Base-by-base conservation (phyloP, 2,888 invertebrate genomes). In the Lycia hirtaria region DNA sequence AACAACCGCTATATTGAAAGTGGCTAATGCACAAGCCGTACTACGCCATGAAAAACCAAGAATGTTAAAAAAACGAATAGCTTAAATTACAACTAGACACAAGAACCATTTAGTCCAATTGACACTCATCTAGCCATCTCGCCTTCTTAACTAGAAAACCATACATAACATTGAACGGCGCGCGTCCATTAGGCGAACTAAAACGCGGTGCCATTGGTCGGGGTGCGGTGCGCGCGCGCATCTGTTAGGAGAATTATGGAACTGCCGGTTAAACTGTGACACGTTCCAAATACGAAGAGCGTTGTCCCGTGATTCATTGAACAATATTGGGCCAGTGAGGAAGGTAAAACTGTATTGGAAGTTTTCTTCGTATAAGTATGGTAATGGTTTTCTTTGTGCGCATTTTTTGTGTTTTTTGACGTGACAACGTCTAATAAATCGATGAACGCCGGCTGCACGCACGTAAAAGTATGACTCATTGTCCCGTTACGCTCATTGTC, bases 251-350 rank as follows among this genome's bases (percentile, higher is more conserved):
- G 47, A 35, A 37, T 47, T 47, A 47, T 14, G 14, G 10, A 22
- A 47, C 47, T 47, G n/a, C 10, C 1, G n/a, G 14, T 1, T 26
- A n/a, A 35, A 5, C 47, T 47, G 47, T 47, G 47, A 17, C 35
- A 15, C 47, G 47, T 24, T 47, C 47, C 35, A 24, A 47, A 47
- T 47, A 24, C 47, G 47, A 47, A 35, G 47, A 24, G 15, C 35
- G 47, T 35, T 47, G 35, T 47, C 47, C 35, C 47, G 35, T 47
- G 47, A 47, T 33, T 47, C 47, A 47, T 24, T 35, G 47, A 17
- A 35, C 24, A 35, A 32, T 44, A 44, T 47, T 47, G 47, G 47
- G 24, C 35, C 35, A 22, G 22, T 12, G 22, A 22, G 38, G 20
- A 40, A 41, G 26, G 26, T 41, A 26, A 17, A 0, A 30, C 30